phyloP scores from a whole-genome alignment of 2,797 vertebrate genomes.

The Lagorchestes hirsutus region DNA sequence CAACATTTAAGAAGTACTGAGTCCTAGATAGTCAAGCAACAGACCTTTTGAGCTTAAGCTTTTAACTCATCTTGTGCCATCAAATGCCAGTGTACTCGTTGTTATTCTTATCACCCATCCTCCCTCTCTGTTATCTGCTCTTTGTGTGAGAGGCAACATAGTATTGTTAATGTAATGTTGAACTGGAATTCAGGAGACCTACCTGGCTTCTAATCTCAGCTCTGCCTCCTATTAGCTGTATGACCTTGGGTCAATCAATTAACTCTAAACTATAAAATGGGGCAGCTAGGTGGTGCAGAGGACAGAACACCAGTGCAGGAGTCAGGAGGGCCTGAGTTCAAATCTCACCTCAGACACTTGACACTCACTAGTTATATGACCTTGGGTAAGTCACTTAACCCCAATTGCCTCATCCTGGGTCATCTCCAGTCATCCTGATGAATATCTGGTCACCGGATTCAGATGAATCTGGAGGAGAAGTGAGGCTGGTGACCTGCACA shows the following conservation, averaged over 20 bases:
- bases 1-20: too few relatives aligned
- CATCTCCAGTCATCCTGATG: too few relatives aligned
- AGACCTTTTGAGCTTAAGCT: background rate
- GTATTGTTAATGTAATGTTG: background rate
- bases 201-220: background rate
- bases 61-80: background rate
- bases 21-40: background rate
- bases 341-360: too few relatives aligned
- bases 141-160: background rate
- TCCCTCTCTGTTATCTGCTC: background rate
- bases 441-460: too few relatives aligned
- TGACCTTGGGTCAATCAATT: background rate
- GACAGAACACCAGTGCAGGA: too few relatives aligned
- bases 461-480: too few relatives aligned
- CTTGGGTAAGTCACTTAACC: too few relatives aligned
- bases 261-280: background rate
- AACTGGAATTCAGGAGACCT: background rate
- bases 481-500: too few relatives aligned
- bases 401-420: too few relatives aligned
- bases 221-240: background rate
- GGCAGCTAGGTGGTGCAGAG: too few relatives aligned
- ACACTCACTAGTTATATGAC: too few relatives aligned
- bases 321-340: too few relatives aligned
- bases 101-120: background rate
- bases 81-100: background rate